Evolutionary conservation across 2,113 vertebrate species (phyloP), one percentile per base, ranked within the genome.

Genomic region (Vulpes ferrilata): DNA sequence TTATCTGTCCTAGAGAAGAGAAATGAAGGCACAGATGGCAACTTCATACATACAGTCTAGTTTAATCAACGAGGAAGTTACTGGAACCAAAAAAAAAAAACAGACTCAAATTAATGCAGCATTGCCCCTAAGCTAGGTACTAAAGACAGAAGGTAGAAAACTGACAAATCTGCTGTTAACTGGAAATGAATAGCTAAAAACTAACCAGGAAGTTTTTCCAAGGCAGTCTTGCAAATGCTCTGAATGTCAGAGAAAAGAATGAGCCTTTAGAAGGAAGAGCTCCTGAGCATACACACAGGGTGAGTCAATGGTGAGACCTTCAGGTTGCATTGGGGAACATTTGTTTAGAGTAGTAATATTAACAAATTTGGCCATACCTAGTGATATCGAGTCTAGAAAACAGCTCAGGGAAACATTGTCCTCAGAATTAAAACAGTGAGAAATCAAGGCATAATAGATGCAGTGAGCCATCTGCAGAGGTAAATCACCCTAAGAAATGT

Each of bases 381-480:
- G 7, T 19, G 30, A 57, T 38, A 51, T 0, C n/a, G 73, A 83
- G 30, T 43, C 38, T 43, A 71, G 86, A 83, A 73, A 96, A 92
- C 86, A 62, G 30, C 55, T 69, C 12, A 25, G 48, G 19, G 65
- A 92, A 97, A 91, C 22, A 22, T 4, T 27, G 22, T 76, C 64
- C 69, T 96, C 80, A 80, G 60, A 96, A 94, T 89, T 87, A 82
- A 96, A 86, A 86, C 12, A 82, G 73, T 59, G 64, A 87, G 76
- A 95, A 95, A 69, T 38, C 62, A 86, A 90, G 87, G 87, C 51
- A 20, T 78, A 64, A 92, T 38, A 74, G 20, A 73, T 19, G 23
- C 19, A 22, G 25, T 27, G 67, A 74, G 71, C 95, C 94, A 84
- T 78, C 64, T 95, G 88, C 64, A 87, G 95, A 90, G 80, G 84